A percentile compares a stretch with the other conserved stretches of the same genome.
Evolutionary conservation across 2,797 vertebrate species (phyloP).

Genomic region (Syncerus caffer): DNA sequence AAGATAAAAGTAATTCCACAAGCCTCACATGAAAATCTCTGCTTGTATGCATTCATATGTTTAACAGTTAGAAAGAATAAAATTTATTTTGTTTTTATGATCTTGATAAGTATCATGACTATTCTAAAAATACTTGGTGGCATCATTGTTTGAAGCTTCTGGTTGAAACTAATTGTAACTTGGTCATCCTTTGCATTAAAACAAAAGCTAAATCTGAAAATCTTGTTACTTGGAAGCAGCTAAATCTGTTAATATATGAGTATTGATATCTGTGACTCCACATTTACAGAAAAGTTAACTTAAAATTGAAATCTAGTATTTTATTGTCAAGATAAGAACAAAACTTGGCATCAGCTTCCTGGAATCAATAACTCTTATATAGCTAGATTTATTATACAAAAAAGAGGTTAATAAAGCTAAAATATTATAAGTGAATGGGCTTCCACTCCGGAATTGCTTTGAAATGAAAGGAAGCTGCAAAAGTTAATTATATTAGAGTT

Average conservation of each 20-base stretch:
- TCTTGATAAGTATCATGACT: not conserved
- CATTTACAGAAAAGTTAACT: constrained; percentile 28
- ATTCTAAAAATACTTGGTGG: not conserved
- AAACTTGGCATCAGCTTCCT: not conserved
- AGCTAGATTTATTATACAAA: constrained; percentile 3
- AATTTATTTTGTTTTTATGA: not conserved
- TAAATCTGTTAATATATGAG: not conserved
- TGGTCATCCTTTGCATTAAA: not conserved
- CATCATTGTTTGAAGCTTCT: not conserved
- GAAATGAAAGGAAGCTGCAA: not conserved
- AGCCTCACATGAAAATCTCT: not conserved
- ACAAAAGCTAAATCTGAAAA: not conserved
- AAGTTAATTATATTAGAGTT: not conserved
- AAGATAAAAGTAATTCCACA: not conserved
- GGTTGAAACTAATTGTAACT: not conserved
- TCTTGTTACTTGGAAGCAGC: not conserved
- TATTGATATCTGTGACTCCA: not conserved
- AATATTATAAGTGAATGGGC: not conserved
- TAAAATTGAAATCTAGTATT: not conserved
- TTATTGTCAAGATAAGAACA: not conserved
- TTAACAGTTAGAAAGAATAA: not conserved
- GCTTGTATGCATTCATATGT: not conserved
- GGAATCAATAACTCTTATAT: not conserved
- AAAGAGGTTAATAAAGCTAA: constrained; percentile 4
- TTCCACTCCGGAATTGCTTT: not conserved